Percentiles rank a stretch among this genome's conserved stretches.
Conservation (phyloP, 1,140 invertebrate species). For the Planococcus citri region DNA sequence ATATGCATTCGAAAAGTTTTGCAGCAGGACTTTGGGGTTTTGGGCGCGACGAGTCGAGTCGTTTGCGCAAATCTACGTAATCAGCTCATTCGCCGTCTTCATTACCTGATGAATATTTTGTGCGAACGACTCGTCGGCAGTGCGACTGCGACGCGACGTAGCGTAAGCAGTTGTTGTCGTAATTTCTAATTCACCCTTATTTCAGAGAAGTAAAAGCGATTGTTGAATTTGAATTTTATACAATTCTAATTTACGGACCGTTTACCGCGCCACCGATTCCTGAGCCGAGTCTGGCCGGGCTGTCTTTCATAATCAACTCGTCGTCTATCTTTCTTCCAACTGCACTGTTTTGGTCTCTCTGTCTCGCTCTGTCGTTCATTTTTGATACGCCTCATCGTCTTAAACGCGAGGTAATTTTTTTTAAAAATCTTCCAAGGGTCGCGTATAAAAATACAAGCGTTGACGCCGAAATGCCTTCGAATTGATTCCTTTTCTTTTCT, state of each 20-base stretch:
- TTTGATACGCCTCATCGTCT: not conserved
- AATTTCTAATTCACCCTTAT: slow-evolving; percentile 4
- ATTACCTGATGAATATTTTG: slow-evolving; percentile 7
- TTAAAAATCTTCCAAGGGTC: not conserved
- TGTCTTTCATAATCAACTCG: not conserved
- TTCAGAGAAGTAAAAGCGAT: not conserved
- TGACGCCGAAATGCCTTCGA: too few species aligned
- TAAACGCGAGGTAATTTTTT: not conserved
- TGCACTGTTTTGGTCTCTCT: not conserved
- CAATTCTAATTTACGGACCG: not conserved
- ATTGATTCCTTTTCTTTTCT: too few species aligned
- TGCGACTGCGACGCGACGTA: too few species aligned
- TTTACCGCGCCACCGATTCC: not conserved
- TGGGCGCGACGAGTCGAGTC: not conserved
- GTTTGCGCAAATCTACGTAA: not conserved
- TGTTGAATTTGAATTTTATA: slow-evolving; percentile 4
- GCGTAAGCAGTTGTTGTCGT: not conserved
- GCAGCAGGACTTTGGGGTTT: not conserved
- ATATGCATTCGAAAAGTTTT: not conserved
- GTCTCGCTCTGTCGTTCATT: not conserved
- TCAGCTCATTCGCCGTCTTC: not conserved
- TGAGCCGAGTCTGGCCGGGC: not conserved
- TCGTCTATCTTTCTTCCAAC: not conserved
- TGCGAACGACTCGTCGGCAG: too few species aligned
- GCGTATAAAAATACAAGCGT: not conserved